Evolutionary conservation across 2,888 invertebrate genomes (phyloP).

Genomic region (Polylopha cassiicola): DNA sequence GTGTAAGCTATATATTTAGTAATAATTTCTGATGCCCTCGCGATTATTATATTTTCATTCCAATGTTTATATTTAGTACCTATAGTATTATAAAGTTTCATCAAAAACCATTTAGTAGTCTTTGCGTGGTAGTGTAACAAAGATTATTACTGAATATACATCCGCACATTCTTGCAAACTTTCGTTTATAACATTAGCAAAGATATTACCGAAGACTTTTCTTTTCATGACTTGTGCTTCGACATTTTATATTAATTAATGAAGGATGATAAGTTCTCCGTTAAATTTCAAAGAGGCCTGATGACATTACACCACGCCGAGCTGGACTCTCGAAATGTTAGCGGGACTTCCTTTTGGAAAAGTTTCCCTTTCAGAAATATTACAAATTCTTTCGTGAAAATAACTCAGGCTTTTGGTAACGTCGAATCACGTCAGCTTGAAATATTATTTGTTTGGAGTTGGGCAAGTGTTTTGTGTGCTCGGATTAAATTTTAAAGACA

Average conservation of each 20-base stretch:
- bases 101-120: too few relatives aligned
- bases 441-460: conserved; percentile 10
- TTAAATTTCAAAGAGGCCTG: conserved; percentile 18
- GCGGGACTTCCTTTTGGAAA: conserved; percentile 2
- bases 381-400: conserved; percentile 17
- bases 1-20: too few relatives aligned
- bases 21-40: too few relatives aligned
- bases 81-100: too few relatives aligned
- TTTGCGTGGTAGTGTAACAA: too few relatives aligned
- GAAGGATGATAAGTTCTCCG: conserved; percentile 17
- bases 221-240: conserved; percentile 1
- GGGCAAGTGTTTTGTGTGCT: conserved; percentile 12
- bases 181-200: too few relatives aligned
- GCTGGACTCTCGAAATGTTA: conserved; percentile 19
- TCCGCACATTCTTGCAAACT: too few relatives aligned
- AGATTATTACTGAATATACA: too few relatives aligned
- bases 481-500: too few relatives aligned
- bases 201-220: too few relatives aligned
- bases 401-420: conserved; percentile 10
- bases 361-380: conserved; percentile 17
- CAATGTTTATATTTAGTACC: too few relatives aligned
- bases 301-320: conserved; percentile 18
- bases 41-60: too few relatives aligned
- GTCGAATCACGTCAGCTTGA: conserved; percentile 8
- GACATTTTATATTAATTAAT: conserved; percentile 15